A percentile compares a stretch with the other conserved stretches of the same genome.
Evolutionary conservation across 2,113 vertebrate species (phyloP).

Genomic region (Macaca mulatta): DNA sequence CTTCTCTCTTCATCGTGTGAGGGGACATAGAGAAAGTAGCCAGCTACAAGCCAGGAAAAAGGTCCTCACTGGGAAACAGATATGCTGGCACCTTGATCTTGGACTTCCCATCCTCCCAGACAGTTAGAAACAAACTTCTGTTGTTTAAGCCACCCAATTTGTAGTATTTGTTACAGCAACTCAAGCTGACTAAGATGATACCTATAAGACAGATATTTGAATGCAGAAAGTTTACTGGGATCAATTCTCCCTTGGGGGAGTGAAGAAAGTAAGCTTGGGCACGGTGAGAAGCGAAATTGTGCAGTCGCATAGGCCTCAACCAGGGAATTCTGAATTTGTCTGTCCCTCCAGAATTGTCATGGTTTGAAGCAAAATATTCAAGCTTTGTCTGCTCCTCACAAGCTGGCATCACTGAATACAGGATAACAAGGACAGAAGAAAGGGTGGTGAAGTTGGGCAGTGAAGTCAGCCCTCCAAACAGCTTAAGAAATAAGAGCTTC

Average conservation of each 20-base stretch:
- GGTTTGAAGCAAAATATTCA: not conserved
- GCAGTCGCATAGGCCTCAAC: not conserved
- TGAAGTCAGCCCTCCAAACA: not conserved
- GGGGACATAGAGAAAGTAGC: not conserved
- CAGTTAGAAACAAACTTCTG: not conserved
- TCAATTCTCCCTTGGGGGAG: not conserved
- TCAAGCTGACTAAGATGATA: not conserved
- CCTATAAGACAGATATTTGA: not conserved
- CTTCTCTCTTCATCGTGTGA: not conserved
- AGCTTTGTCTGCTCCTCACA: not conserved
- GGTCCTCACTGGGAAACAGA: not conserved
- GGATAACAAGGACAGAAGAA: too few species aligned
- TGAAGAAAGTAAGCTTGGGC: not conserved
- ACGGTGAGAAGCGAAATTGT: not conserved
- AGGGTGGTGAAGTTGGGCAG: not conserved
- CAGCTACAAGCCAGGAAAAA: not conserved
- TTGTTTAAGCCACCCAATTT: not conserved
- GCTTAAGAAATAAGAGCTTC: not conserved
- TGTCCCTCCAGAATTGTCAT: not conserved
- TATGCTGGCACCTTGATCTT: not conserved
- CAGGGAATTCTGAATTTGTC: not conserved
- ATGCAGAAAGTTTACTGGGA: not conserved
- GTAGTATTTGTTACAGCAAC: not conserved
- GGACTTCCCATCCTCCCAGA: not conserved
- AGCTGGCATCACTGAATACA: not conserved